Base-by-base conservation (phyloP, 2,888 invertebrate species). In the Stegophylla sp. region DNA sequence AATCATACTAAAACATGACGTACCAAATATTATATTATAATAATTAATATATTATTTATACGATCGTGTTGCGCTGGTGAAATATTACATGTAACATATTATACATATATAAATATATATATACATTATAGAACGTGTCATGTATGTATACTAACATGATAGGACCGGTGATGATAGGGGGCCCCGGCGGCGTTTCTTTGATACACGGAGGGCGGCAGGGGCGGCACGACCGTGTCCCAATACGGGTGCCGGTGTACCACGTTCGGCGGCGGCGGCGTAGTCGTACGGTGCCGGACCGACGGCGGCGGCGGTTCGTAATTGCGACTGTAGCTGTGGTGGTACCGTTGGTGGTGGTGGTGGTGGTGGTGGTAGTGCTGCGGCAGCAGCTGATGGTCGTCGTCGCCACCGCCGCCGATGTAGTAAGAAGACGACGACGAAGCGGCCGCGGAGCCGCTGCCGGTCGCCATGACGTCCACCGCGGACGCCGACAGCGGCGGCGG, bases 311-410 rank as follows among this genome's bases (percentile, higher is more conserved):
- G 83, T 56, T 82, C 73, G 28, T 82, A 83, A 63, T 82, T 82
- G 43, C 83, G 83, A 64, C 82, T 82, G 63, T 83, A 83, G 41
- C 82, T 79, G 74, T 82, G 84, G 67, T 83, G 84, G 75, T 83
- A 83, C 9, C 64, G 66, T 63, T 81, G 82, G 28, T 82, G 71
- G 28, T 76, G 82, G 7, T 67, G 48, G 23, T 15, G 45, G 26
- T 43, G 66, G 13, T 28, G 59, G 63, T 26, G 63, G 28, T 23
- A 59, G 12, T 15, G 75, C 23, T 34, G 56, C 15, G 59, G 28
- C 51, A 1, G 41, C 15, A 13, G 45, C 23, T 15, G 53, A 10
- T 28, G 67, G 12, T 51, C 56, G 17, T 43, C 34, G 12, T 73
- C 34, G 23, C 41, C 61, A 12, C n/a, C 28, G 43, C 15, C 45